phyloP scores from a whole-genome alignment of 2,888 invertebrate genomes.

The Trissolcus japonicus region DNA sequence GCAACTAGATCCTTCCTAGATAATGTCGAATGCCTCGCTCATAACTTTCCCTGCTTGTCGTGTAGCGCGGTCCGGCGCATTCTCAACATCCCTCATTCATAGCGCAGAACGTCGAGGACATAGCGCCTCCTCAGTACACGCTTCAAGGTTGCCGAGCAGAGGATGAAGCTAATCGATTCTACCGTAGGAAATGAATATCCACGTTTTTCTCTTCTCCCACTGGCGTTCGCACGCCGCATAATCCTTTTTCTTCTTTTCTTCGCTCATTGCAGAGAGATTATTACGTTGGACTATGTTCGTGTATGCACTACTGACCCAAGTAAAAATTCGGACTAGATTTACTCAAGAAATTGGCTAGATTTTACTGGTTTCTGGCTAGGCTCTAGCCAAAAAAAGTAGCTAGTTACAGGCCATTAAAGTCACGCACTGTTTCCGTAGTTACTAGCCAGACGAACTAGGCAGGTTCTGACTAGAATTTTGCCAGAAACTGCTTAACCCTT shows the following conservation, averaged over 20 bases:
- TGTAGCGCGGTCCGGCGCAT: slow-evolving; percentile 48
- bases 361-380: too few relatives aligned
- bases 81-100: slow-evolving; percentile 58
- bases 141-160: slow-evolving; percentile 46
- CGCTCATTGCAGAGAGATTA: slow-evolving; percentile 12
- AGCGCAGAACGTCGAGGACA: slow-evolving; percentile 46
- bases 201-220: slow-evolving; percentile 21
- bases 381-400: too few relatives aligned
- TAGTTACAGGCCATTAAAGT: too few relatives aligned
- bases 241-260: slow-evolving; percentile 20
- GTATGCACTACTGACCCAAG: not conserved
- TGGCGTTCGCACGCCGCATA: not conserved
- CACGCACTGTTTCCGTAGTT: too few relatives aligned
- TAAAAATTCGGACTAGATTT: too few relatives aligned
- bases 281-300: slow-evolving; percentile 3
- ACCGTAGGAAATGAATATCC: slow-evolving; percentile 50
- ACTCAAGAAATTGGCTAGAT: too few relatives aligned
- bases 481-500: too few relatives aligned
- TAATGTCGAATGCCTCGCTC: slow-evolving; percentile 65
- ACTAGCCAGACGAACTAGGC: too few relatives aligned
- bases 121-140: slow-evolving; percentile 44
- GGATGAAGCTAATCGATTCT: slow-evolving; percentile 57
- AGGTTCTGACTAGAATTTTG: too few relatives aligned
- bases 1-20: slow-evolving; percentile 66
- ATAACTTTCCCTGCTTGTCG: slow-evolving; percentile 66